Evolutionary conservation across 2,888 invertebrate species (phyloP).

Genomic region (Callyntrura sp.): DNA sequence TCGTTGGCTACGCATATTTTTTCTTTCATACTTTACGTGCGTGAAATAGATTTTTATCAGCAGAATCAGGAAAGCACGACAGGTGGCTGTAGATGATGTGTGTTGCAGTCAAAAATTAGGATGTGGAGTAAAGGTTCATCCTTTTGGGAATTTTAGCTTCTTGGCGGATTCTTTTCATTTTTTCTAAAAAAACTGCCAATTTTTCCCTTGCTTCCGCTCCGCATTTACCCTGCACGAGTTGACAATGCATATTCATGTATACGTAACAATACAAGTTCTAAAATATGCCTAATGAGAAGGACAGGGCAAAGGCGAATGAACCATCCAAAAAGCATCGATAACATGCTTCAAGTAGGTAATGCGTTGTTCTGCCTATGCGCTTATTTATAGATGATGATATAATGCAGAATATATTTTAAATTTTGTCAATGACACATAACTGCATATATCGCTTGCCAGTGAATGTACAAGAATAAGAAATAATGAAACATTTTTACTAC

Average conservation of each 20-base stretch:
- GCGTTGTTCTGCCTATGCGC: not conserved
- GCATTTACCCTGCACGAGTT: not conserved
- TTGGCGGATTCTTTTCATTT: not conserved
- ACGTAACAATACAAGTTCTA: too few species aligned
- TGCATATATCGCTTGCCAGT: too few species aligned
- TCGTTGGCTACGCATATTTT: conserved; percentile 53
- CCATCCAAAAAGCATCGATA: not conserved
- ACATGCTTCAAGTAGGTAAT: too few species aligned
- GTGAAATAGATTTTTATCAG: conserved; percentile 59
- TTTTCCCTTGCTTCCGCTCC: not conserved
- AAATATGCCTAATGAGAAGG: too few species aligned
- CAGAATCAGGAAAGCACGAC: conserved; percentile 49
- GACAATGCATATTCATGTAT: conserved; percentile 9
- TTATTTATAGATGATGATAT: too few species aligned
- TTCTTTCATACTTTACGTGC: conserved; percentile 21
- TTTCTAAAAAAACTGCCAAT: not conserved
- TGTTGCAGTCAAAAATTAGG: not conserved
- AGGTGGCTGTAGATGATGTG: conserved; percentile 30
- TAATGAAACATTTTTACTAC: too few species aligned
- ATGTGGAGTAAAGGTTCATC: not conserved
- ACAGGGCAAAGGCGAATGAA: conserved; percentile 26
- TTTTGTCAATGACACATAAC: not conserved
- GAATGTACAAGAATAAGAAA: too few species aligned
- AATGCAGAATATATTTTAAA: too few species aligned
- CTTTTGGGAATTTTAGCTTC: not conserved